Base-by-base conservation (phyloP, 2,797 vertebrate genomes). In the Propithecus perrieri region DNA sequence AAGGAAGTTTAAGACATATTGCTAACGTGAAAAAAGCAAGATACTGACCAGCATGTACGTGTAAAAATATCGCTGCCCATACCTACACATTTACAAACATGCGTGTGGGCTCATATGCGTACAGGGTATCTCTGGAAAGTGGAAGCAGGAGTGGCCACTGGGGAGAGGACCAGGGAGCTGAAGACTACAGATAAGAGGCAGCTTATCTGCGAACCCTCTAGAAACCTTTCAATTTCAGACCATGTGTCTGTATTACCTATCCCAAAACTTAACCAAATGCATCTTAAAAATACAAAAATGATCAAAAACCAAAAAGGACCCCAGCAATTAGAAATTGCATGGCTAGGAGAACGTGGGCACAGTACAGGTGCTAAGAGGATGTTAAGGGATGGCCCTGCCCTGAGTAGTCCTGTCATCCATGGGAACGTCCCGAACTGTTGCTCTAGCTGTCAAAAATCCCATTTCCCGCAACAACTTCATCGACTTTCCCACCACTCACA, bases 221-320 rank as follows among this genome's bases (percentile, higher is more conserved):
- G 35, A 86, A 63, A 24, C 4, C 24, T 72, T 72, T 18, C 8
- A 46, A 35, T 71, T 85, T 59, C 55, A 46, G 12, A 78, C 53
- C 46, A n/a, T 0, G 0, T 13, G 46, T 38, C 53, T 43, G 14
- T 11, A 57, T 78, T 30, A 81, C 7, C 20, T n/a, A 50, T 2
- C 13, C 53, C 69, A 38, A 74, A 81, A 71, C 26, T 38, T 38
- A 55, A 81, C 69, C 85, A 76, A 83, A 84, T 1, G 30, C 41
- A 85, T 35, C 91, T 59, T 75, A 59, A 72, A 46, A 63, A 72
- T 61, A 89, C 24, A 86, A 55, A 67, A 89, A 38, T 53, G 20
- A 38, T 35, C 43, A 35, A 53, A 72, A 78, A 7, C 12, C 12
- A 57, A 57, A 50, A 88, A 43, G 43, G 74, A 63, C 26, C 6